Evolutionary conservation across 64 coral and sea anemone genomes (phyloP).

Genomic region (Dendrophyllia cribrosa): DNA sequence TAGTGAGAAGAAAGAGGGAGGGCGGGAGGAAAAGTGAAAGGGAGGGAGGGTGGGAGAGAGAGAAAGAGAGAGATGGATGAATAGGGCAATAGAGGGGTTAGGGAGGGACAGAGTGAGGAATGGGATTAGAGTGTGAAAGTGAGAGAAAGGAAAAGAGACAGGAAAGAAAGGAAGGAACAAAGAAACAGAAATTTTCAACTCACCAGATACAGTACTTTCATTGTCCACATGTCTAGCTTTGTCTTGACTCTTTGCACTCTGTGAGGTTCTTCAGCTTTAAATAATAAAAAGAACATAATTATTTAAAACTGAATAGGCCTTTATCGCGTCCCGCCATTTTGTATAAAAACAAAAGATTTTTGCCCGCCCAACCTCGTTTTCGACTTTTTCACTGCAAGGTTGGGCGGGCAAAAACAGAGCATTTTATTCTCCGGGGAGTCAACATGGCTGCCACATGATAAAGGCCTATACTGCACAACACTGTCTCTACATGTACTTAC

Average conservation of each 20-base stretch:
- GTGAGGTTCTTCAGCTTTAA: background rate
- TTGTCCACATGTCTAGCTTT: slow-evolving; percentile 40
- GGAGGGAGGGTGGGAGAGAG: no score
- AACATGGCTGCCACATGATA: no score
- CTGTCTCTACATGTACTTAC: no score
- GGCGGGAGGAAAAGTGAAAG: background rate
- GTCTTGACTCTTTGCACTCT: slow-evolving; percentile 21
- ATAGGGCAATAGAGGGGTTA: background rate
- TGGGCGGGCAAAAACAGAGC: no score
- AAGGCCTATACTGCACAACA: no score
- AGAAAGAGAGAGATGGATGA: background rate
- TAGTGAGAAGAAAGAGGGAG: background rate
- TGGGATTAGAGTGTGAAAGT: background rate
- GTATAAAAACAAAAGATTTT: no score
- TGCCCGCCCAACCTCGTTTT: no score
- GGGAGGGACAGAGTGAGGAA: background rate
- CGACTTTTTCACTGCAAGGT: no score
- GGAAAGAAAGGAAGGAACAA: background rate
- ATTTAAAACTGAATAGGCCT: no score
- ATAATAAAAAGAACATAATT: no score
- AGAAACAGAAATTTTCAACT: background rate
- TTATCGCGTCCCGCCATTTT: no score
- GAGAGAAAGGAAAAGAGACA: background rate
- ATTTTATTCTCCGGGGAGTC: no score
- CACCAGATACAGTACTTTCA: background rate